Base-by-base conservation (phyloP, 2,797 vertebrate genomes). In the Anas capensis region DNA sequence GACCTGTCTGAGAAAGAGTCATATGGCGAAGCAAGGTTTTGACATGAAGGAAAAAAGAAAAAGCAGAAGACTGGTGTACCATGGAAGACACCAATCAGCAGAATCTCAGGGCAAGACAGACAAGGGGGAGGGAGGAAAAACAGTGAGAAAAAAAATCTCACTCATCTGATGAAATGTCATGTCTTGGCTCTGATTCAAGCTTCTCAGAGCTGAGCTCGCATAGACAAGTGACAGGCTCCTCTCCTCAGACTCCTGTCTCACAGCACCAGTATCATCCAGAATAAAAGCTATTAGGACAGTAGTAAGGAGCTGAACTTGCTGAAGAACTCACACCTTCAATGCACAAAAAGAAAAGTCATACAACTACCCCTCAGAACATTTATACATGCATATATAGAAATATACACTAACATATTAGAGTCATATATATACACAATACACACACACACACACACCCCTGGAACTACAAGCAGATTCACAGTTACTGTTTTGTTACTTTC, bases 81-180 rank as follows among this genome's bases (percentile, higher is more conserved):
- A 34, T 4, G 15, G n/a, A 20, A 86, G 44, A 8, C 31, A 53
- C 6, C 0, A 0, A n/a, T 34, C 68, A 90, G 75, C 79, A 78
- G 40, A 33, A 38, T 34, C 34, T 80, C 58, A 61, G 38, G 13
- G 40, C 26, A 51, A 17, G 0, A 0, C 17, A 80, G 40, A 4
- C 8, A 13, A 68, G 15, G 23, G 16, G 24, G 17, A 44, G 17
- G 33, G 8, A 62, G 10, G 4, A 38, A 73, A 11, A 11, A 8
- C 12, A 20, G 16, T 5, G 54, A 51, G 42, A 34, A 34, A 34
- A 34, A 82, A 3, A 56, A 62, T 12, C 24, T 71, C 19, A 8
- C 26, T 76, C 44, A 21, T 21, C 34, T 79, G 38, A 51, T 68
- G n/a, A 82, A 62, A 40, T n/a, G 24, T 66, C 31, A 44, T 23